Base-by-base conservation (phyloP, 2,888 invertebrate species). In the Diachrysia chrysitis region DNA sequence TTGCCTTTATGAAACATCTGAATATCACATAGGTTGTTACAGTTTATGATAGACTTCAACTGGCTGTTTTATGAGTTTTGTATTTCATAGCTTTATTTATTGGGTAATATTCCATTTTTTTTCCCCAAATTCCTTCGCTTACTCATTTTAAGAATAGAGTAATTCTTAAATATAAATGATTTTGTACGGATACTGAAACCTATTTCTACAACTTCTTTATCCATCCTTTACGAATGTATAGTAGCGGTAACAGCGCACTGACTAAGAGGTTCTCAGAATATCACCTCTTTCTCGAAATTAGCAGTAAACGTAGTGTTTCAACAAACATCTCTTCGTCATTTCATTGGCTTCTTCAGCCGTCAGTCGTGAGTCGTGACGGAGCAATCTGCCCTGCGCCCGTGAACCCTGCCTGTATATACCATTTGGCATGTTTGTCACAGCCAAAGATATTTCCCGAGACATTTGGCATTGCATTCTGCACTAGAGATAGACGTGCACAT, bases 331-430 rank as follows among this genome's bases (percentile, higher is more conserved):
- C 48, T 21, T 51, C n/a, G 48, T 51, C 48, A 19, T 48, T 48
- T 21, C 21, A 14, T 51, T 51, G 48, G 21, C 48, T 17, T 46
- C 46, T 51, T 12, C 9, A 51, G 19, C 10, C 48, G 14, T 37
- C 14, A 17, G 25, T 25, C 37, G 21, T 35, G 73, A 58, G 57
- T 9, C 57, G 60, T 56, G 78, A 78, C 69, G 56, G 61, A 69
- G 84, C 74, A 87, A 85, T 81, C 65, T 71, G 88, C 79, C 89
- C 90, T 81, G 64, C 70, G 88, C 79, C 89, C 90, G 79, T 89
- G 89, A 90, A 89, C 88, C 81, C 79, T 51, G 67, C 73, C 76
- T 66, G 68, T 65, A 51, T 51, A 51, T 75, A 81, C 79, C 82
- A 86, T 88, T 89, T 89, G 88, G 89, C 89, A 83, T 79, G 82